Evolutionary conservation across 2,113 vertebrate species (phyloP), one percentile per base, ranked within the genome.

Genomic region (zebrafish (Danio rerio)): DNA sequence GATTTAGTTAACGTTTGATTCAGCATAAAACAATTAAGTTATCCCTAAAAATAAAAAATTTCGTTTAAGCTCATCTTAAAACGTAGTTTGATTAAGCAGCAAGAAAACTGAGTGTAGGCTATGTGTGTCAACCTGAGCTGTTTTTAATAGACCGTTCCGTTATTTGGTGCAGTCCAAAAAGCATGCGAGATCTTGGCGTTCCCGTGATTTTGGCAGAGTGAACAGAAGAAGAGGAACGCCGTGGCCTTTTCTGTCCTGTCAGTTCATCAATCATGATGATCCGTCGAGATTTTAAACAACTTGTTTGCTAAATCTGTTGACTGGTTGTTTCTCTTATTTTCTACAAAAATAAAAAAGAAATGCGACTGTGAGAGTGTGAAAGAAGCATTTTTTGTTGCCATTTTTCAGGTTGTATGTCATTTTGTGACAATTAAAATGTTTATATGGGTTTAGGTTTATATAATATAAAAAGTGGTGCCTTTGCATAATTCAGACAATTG

Each of bases 121-220:
- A 6, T 15, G 47, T 59, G 52, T 18, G 71, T n/a, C 31, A 15
- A 15, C n/a, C 21, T 13, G n/a, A 20, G n/a, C 55, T 9, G 73
- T 47, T 76, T 75, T 76, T 76, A 61, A 31, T 61, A 56, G 72
- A 59, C 6, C 71, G 11, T 43, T n/a, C 31, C n/a, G 56, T 47
- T 59, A 75, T 47, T 75, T 75, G 72, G 31, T 31, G 31, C 55
- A 5, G 0, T 59, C 15, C 11, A 4, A 58, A 2, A 58, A 75
- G 10, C 42, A 75, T 73, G 5, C 4, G 70, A 56, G 70, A 18
- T 43, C 72, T 47, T 45, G 55, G 59, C 7, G n/a, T 75, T 59
- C 40, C 59, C n/a, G 4, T 59, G 42, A 9, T 75, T 58, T 59
- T 75, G 73, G 7, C 42, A 21, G 73, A 56, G 20, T 40, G 69